Evolutionary conservation across 2,797 vertebrate species (phyloP).

Genomic region (Parauchenoglanis punctatus): DNA sequence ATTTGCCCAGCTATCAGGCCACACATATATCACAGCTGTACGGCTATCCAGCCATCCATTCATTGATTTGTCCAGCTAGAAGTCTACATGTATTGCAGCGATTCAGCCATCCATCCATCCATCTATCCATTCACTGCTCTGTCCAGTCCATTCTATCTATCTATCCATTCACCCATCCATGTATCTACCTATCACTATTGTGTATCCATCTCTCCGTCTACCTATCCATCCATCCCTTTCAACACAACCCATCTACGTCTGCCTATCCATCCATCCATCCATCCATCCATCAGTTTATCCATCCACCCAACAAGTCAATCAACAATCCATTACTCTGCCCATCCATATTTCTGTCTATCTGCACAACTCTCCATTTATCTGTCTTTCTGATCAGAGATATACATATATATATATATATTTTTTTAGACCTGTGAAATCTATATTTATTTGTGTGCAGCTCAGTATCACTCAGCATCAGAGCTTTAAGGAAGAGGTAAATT

Average conservation of each 20-base stretch:
- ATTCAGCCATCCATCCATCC: neutral
- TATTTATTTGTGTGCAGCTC: neutral
- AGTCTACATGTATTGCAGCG: neutral
- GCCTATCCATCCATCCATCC: no score
- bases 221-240: neutral
- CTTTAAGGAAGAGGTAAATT: conserved; percentile 16
- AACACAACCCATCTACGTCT: neutral
- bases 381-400: no score
- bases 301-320: no score
- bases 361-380: no score
- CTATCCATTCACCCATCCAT: neutral
- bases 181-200: neutral
- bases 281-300: no score
- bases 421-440: neutral
- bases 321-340: neutral
- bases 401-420: no score
- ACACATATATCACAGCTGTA: neutral
- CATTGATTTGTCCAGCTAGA: neutral
- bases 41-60: neutral
- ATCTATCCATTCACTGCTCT: neutral
- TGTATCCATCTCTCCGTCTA: no score
- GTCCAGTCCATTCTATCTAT: neutral
- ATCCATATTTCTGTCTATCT: neutral
- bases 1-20: neutral
- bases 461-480: conserved; percentile 16